phyloP scores from a whole-genome alignment of 2,888 invertebrate species.

The Cephalotes varians region DNA sequence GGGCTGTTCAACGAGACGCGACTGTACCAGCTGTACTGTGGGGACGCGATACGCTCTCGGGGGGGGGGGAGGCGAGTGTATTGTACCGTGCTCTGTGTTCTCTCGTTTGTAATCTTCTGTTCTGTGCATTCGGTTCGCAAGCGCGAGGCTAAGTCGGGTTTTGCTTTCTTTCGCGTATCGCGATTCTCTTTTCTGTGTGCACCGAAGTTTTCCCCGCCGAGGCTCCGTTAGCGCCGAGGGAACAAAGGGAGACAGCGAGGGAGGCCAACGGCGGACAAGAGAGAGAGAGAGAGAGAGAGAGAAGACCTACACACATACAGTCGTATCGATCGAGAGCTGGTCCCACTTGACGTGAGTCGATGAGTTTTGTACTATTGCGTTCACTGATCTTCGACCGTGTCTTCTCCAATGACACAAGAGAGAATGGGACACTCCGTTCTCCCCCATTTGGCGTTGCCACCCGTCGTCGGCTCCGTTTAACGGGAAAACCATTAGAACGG shows the following conservation, averaged over 20 bases:
- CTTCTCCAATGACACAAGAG: neutral
- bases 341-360: slow-evolving; percentile 77
- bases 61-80: slow-evolving; percentile 4
- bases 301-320: slow-evolving; percentile 58
- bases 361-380: slow-evolving; percentile 63
- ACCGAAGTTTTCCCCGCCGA: slow-evolving; percentile 53
- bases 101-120: slow-evolving; percentile 24
- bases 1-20: slow-evolving; percentile 12
- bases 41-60: slow-evolving; percentile 16
- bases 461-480: slow-evolving; percentile 2
- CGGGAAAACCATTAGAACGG: slow-evolving; percentile 4
- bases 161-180: slow-evolving; percentile 26
- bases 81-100: slow-evolving; percentile 28
- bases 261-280: slow-evolving; percentile 21
- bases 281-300: slow-evolving; percentile 62
- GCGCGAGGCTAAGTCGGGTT: neutral
- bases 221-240: slow-evolving; percentile 55
- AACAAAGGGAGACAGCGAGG: slow-evolving; percentile 63
- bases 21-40: slow-evolving; percentile 48
- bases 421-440: neutral
- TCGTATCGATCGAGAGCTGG: slow-evolving; percentile 78
- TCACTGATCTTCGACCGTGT: slow-evolving; percentile 3
- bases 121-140: slow-evolving; percentile 4
- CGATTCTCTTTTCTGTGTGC: slow-evolving; percentile 43
- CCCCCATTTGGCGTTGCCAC: neutral